Evolutionary conservation across 2,888 invertebrate genomes (phyloP).

Genomic region (Lasioglossum villosulum): DNA sequence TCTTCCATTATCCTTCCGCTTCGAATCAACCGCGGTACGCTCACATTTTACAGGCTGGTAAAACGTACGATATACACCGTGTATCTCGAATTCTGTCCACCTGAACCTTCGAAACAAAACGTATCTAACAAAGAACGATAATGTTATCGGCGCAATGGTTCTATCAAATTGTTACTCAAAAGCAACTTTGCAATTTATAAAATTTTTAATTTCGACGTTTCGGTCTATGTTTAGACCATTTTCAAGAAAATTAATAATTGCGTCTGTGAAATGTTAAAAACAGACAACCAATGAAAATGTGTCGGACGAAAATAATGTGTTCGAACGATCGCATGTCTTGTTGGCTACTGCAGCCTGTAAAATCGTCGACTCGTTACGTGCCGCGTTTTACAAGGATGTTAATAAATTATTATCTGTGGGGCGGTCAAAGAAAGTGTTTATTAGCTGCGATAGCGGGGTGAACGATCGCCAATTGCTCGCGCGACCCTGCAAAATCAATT

Average conservation of each 20-base stretch:
- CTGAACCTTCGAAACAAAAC: neutral
- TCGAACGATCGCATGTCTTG: neutral
- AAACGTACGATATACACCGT: neutral
- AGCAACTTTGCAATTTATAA: no score
- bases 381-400: neutral
- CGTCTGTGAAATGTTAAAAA: no score
- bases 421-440: slow-evolving; percentile 16
- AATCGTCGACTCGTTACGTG: neutral
- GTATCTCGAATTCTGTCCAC: neutral
- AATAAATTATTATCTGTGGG: neutral
- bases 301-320: no score
- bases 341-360: neutral
- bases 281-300: no score
- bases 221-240: no score
- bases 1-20: slow-evolving; percentile 47
- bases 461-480: slow-evolving; percentile 50
- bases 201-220: no score
- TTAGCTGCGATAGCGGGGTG: slow-evolving; percentile 13
- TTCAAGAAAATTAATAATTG: no score
- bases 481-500: slow-evolving; percentile 64
- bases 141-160: no score
- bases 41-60: neutral
- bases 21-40: slow-evolving; percentile 39
- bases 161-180: no score
- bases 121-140: no score